Evolutionary conservation across 2,888 invertebrate genomes (phyloP), one percentile per base, ranked within the genome.

Genomic region (Leptothorax acervorum): DNA sequence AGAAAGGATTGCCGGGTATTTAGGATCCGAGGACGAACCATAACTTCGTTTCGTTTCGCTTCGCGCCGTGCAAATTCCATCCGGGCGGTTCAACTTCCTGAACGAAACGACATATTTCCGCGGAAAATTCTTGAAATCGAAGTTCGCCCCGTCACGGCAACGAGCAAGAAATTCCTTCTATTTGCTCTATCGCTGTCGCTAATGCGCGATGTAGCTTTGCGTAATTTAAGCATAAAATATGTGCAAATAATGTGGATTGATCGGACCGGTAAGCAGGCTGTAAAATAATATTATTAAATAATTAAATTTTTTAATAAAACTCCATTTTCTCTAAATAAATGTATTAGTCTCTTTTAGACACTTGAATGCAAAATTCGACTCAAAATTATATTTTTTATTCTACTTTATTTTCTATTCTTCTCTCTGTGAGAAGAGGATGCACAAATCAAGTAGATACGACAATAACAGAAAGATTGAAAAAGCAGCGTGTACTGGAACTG

Each of bases 21-120:
- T 87, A 85, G 82, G 53, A 85, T 87, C 81, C 82, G 57, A 51
- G 62, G 74, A 88, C 68, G 42, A 68, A 68, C 76, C 62, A 63
- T 88, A 90, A 90, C 90, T 90, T 87, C 88, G 85, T 90, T 90
- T 84, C 79, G 78, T 66, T 75, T 76, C 74, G 28, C 76, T 53
- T 68, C n/a, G 31, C 53, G 35, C 55, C 71, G 42, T 74, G 55
- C 70, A 68, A 78, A 68, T 85, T 74, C 79, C 85, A 86, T 81
- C 83, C 83, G 48, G 28, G 75, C 82, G 78, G 63, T 66, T 66
- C 60, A 51, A 79, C 79, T 88, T 88, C 86, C 86, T 68, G 78
- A 82, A 15, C 28, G 83, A 48, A 83, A 76, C 75, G 90, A 87
- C 89, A 85, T 86, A 87, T 90, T 90, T 86, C 86, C 85, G 85